phyloP scores from a whole-genome alignment of 2,113 vertebrate species.

The Azemiops feae region DNA sequence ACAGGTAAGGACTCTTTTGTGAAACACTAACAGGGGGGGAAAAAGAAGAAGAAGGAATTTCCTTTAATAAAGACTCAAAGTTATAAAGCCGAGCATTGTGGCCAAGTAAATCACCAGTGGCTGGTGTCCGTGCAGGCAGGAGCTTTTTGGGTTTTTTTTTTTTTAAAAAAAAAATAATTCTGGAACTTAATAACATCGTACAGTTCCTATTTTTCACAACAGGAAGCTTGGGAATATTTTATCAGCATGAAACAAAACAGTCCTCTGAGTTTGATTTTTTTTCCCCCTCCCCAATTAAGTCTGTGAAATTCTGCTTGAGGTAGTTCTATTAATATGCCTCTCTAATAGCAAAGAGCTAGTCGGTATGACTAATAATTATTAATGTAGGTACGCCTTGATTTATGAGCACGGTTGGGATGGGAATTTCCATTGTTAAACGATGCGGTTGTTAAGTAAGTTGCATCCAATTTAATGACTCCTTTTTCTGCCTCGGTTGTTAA shows the following conservation, averaged over 20 bases:
- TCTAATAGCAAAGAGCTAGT: neutral
- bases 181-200: neutral
- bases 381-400: neutral
- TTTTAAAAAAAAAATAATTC: neutral
- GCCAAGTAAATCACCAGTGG: too few relatives aligned
- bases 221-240: neutral
- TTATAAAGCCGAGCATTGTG: neutral
- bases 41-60: neutral
- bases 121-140: too few relatives aligned
- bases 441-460: too few relatives aligned
- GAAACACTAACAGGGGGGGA: neutral
- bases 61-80: accelerated
- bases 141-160: neutral
- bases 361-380: neutral
- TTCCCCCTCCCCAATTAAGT: neutral
- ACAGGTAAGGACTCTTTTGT: constrained; percentile 71
- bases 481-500: too few relatives aligned
- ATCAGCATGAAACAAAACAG: neutral
- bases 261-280: neutral
- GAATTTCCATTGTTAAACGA: neutral
- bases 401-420: too few relatives aligned
- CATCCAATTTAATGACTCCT: too few relatives aligned
- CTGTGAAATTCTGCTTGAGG: neutral
- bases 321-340: neutral
- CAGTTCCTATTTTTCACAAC: neutral